Evolutionary conservation across 2,113 vertebrate species (phyloP).

Genomic region (Lepus europaeus): DNA sequence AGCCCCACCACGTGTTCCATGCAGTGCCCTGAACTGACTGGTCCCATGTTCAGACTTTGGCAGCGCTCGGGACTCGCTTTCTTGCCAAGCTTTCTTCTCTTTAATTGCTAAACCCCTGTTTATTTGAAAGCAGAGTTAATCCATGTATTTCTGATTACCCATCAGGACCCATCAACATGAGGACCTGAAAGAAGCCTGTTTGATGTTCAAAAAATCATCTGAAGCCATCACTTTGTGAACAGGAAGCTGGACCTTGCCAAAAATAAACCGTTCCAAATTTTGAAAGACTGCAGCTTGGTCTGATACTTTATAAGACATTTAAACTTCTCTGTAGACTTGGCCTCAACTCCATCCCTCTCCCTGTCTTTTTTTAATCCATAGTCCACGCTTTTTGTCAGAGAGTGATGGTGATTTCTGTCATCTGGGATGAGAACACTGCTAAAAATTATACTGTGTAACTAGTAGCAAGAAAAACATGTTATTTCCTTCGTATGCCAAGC

Average conservation of each 20-base stretch:
- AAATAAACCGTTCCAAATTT: constrained; percentile 62
- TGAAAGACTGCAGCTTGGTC: constrained; percentile 59
- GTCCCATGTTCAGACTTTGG: constrained; percentile 73
- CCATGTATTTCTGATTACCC: constrained; percentile 81
- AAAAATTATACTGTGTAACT: constrained; percentile 68
- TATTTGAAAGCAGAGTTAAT: constrained; percentile 82
- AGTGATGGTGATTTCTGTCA: constrained; percentile 64
- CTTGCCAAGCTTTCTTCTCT: constrained; percentile 77
- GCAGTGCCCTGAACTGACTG: constrained; percentile 39
- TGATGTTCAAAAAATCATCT: constrained; percentile 79
- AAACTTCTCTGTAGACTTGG: constrained; percentile 66
- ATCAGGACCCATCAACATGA: constrained; percentile 82
- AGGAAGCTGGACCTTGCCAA: constrained; percentile 74
- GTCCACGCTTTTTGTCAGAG: constrained; percentile 51
- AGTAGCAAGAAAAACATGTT: constrained; percentile 71
- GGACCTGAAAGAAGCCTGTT: constrained; percentile 55
- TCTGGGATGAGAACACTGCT: constrained; percentile 57
- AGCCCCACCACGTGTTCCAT: constrained; percentile 1
- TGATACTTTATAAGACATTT: constrained; percentile 73
- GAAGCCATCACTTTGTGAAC: constrained; percentile 69
- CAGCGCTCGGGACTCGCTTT: background rate
- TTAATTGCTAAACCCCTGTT: constrained; percentile 80
- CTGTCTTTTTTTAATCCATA: constrained; percentile 32
- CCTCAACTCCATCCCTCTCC: constrained; percentile 21
- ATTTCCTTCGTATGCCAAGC: constrained; percentile 46